Evolutionary conservation across 2,113 vertebrate species (phyloP), one percentile per base, ranked within the genome.

Genomic region (Toxotes chatareus): DNA sequence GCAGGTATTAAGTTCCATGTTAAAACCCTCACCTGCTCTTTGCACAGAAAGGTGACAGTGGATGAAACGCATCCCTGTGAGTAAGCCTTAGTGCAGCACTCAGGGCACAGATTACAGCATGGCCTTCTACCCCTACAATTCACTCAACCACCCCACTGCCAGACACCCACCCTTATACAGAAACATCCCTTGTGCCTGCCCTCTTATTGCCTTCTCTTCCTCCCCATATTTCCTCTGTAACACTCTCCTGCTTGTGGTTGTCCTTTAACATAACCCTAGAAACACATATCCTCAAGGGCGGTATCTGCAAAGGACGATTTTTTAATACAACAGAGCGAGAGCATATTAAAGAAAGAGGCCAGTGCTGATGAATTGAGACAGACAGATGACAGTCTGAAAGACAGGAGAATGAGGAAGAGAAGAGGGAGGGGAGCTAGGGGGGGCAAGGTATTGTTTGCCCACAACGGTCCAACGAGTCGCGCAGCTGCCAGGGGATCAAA

Each of bases 381-480:
- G 72, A 76, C 69, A 65, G 60, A 83, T 84, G 76, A 89, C 86
- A 84, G 57, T 65, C 61, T 76, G 31, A 83, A 77, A 79, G 57
- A 75, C 75, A 77, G 61, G 61, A 40, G 76, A 66, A 73, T 12
- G 27, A 65, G 63, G 19, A 60, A 42, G 21, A 57, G 53, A 56
- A 32, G 32, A 32, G 12, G 44, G 23, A 51, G 5, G 49, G 34
- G 57, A 7, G 42, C n/a, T n/a, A n/a, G 4, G 38, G 17, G 61
- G 60, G 59, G 42, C 46, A 63, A 23, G 82, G 79, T 68, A 78
- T 83, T 88, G 86, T 88, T 89, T 87, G 79, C 66, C 72, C 12
- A 65, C 36, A 80, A 38, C 0, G 12, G 75, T 84, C 71, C 4
- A 19, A 55, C 9, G 73, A 69, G 46, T 53, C 59, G 21, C 68